phyloP scores from a whole-genome alignment of 2,113 vertebrate genomes.

The Oryzias javanicus region DNA sequence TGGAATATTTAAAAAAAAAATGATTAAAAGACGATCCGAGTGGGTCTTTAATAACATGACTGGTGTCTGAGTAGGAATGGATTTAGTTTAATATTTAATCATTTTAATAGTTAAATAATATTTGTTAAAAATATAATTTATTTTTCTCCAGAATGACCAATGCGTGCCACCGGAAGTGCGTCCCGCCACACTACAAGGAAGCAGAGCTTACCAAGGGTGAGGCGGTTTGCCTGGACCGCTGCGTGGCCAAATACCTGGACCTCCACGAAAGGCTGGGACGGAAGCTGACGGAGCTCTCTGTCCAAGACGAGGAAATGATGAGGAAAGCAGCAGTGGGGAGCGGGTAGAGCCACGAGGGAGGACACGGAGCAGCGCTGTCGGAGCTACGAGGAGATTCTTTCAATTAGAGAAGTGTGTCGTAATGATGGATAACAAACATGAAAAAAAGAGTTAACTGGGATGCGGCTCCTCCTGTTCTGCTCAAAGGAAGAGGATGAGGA shows the following conservation, averaged over 20 bases:
- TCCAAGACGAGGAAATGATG: conserved; percentile 94
- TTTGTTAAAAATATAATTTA: not conserved
- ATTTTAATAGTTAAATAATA: not conserved
- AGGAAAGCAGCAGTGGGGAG: conserved; percentile 81
- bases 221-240: conserved; percentile 93
- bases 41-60: too few species aligned
- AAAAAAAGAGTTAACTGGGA: conserved; percentile 7
- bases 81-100: not conserved
- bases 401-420: too few species aligned
- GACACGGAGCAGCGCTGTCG: not conserved
- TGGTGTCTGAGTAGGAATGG: not conserved
- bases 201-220: conserved; percentile 94
- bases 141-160: conserved; percentile 86
- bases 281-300: conserved; percentile 90
- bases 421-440: too few species aligned
- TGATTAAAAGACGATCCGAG: too few species aligned
- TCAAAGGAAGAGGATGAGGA: not conserved
- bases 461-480: conserved; percentile 18
- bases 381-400: not conserved
- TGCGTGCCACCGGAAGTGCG: conserved; percentile 94
- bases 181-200: conserved; percentile 94
- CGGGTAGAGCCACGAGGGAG: conserved; percentile 37
- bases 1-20: too few species aligned
- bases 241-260: conserved; percentile 96
- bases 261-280: conserved; percentile 93